Percentiles rank a stretch among this genome's conserved stretches.
Evolutionary conservation across 1,140 invertebrate genomes (phyloP).

Genomic region (Papilio aristodemus): DNA sequence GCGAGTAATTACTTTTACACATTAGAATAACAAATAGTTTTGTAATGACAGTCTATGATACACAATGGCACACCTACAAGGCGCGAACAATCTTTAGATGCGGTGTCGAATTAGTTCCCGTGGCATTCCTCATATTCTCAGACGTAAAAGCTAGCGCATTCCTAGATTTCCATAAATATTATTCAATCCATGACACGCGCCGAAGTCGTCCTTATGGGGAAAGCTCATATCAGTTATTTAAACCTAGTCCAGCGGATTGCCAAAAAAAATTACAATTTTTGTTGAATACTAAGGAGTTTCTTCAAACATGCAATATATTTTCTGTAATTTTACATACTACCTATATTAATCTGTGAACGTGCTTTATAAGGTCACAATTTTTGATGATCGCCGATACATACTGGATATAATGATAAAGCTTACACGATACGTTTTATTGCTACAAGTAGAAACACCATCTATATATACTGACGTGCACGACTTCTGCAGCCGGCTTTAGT

Average conservation of each 20-base stretch:
- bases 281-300: neutral
- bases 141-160: constrained; percentile 17
- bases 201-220: neutral
- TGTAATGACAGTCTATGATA: constrained; percentile 17
- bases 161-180: neutral
- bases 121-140: constrained; percentile 16
- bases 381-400: constrained; percentile 41
- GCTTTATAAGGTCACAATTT: neutral
- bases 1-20: constrained; percentile 13
- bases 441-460: constrained; percentile 4
- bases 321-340: neutral
- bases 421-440: constrained; percentile 50
- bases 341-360: neutral
- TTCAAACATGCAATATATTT: neutral
- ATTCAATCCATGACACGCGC: neutral
- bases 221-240: no score
- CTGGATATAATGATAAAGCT: constrained; percentile 71
- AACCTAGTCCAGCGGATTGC: neutral
- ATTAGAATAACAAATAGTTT: neutral
- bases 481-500: constrained; percentile 36
- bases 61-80: constrained; percentile 10
- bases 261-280: neutral
- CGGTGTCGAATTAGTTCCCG: neutral
- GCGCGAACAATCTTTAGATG: neutral
- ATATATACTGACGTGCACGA: constrained; percentile 57